Evolutionary conservation across 1,140 invertebrate species (phyloP).

Genomic region (Teleopsis dalmanni): DNA sequence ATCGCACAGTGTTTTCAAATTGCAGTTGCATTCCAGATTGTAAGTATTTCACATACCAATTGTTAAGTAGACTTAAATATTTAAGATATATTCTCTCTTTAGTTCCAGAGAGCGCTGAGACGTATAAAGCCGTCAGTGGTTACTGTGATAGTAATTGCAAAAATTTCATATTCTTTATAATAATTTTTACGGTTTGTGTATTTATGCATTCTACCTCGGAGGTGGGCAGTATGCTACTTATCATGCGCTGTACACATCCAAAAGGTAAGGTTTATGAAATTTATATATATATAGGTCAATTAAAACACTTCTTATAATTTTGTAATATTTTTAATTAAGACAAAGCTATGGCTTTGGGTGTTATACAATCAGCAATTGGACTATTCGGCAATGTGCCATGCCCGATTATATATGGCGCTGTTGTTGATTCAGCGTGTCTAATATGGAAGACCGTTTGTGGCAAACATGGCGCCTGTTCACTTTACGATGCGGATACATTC

Average conservation of each 20-base stretch:
- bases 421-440: slow-evolving; percentile 84
- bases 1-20: slow-evolving; percentile 64
- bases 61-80: slow-evolving; percentile 3
- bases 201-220: slow-evolving; percentile 88
- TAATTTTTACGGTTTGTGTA: slow-evolving; percentile 79
- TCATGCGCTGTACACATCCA: slow-evolving; percentile 83
- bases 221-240: slow-evolving; percentile 83
- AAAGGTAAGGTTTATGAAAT: slow-evolving; percentile 45
- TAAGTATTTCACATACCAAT: no score
- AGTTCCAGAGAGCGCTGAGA: not conserved
- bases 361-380: slow-evolving; percentile 88
- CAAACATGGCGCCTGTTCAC: slow-evolving; percentile 69
- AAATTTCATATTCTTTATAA: slow-evolving; percentile 75
- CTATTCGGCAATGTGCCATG: slow-evolving; percentile 90
- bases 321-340: slow-evolving; percentile 46
- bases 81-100: slow-evolving; percentile 5
- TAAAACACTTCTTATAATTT: no score
- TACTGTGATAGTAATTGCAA: slow-evolving; percentile 71
- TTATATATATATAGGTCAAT: not conserved
- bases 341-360: slow-evolving; percentile 88
- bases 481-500: slow-evolving; percentile 77
- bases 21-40: slow-evolving; percentile 62
- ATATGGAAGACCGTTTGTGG: slow-evolving; percentile 79
- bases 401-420: slow-evolving; percentile 84
- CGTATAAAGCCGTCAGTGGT: slow-evolving; percentile 53